Conservation (phyloP, 2,797 vertebrate genomes). For the Sebastes iracundus region DNA sequence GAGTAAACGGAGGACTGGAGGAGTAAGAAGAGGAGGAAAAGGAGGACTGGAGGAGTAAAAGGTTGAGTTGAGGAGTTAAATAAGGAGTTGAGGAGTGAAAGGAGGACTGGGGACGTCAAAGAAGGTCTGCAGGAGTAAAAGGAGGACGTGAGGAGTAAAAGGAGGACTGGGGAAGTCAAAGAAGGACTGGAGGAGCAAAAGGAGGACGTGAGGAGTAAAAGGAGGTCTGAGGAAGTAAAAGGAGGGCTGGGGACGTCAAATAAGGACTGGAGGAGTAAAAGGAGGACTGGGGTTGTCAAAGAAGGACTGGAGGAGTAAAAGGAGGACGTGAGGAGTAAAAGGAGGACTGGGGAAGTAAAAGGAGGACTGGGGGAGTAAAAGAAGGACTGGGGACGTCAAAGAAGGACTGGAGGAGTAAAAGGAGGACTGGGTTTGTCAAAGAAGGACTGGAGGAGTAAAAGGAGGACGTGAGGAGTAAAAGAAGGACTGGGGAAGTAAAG, state of each 20-base stretch:
- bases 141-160: neutral
- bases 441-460: neutral
- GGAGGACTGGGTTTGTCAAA: rapidly evolving
- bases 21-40: too few relatives aligned
- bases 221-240: neutral
- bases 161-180: neutral
- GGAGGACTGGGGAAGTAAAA: neutral
- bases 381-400: neutral
- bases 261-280: neutral
- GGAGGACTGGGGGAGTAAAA: neutral
- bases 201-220: neutral
- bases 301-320: neutral
- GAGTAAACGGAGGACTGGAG: too few relatives aligned
- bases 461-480: neutral
- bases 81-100: too few relatives aligned
- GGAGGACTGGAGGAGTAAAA: neutral
- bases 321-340: neutral
- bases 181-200: neutral
- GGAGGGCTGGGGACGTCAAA: too few relatives aligned
- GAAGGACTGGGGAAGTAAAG: neutral
- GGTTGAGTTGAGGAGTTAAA: too few relatives aligned
- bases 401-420: neutral
- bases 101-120: neutral
- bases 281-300: neutral
- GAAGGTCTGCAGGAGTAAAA: neutral